Conservation (phyloP, 2,113 vertebrate species). For the Thalassarche chlororhynchos region DNA sequence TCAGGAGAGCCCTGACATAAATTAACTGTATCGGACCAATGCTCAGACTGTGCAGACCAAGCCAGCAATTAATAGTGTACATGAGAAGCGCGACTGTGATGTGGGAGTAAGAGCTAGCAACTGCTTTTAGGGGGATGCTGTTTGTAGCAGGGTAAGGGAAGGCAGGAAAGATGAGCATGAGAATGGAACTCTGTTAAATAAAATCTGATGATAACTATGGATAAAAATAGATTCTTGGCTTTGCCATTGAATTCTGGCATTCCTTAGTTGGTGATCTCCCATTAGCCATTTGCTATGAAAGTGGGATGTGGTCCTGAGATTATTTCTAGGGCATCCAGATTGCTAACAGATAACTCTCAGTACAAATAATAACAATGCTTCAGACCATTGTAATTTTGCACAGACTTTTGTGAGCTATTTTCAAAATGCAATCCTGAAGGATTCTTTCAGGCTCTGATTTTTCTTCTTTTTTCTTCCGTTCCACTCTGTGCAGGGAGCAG, state of each 20-base stretch:
- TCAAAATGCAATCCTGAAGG: not conserved
- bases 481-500: slow-evolving; percentile 82
- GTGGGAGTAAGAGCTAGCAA: not conserved
- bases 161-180: not conserved
- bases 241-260: not conserved
- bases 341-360: not conserved
- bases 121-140: not conserved
- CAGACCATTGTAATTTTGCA: not conserved
- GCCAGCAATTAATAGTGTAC: not conserved
- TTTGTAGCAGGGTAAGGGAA: not conserved
- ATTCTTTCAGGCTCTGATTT: not conserved
- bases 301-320: not conserved
- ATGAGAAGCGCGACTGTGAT: not conserved
- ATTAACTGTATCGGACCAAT: not conserved
- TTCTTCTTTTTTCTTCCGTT: not conserved
- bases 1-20: not conserved
- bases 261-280: not conserved
- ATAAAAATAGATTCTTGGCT: not conserved
- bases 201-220: not conserved
- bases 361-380: not conserved
- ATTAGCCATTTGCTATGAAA: not conserved
- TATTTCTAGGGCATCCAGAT: not conserved
- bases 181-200: not conserved
- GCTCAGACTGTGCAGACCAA: not conserved
- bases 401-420: not conserved